Percentiles rank a stretch among this genome's conserved stretches.
phyloP scores from a whole-genome alignment of 2,797 vertebrate genomes.

The Urocyon cinereoargenteus region DNA sequence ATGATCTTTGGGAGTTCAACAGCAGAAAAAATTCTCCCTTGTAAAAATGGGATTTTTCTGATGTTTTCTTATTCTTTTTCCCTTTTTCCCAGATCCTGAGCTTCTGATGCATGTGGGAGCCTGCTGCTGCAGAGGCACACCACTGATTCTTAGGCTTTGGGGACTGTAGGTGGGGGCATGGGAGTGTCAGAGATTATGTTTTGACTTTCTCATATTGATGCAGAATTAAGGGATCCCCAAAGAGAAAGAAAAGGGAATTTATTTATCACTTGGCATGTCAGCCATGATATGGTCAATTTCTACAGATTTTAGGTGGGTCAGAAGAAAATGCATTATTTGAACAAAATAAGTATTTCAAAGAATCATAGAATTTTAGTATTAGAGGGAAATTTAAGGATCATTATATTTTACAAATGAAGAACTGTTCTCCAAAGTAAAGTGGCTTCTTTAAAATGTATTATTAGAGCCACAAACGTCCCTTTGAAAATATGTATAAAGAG shows the following conservation, averaged over 20 bases:
- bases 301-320: neutral
- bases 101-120: neutral
- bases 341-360: conserved; percentile 27
- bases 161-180: neutral
- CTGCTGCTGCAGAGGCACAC: neutral
- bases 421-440: neutral
- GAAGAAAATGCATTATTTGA: conserved; percentile 8
- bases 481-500: conserved; percentile 12
- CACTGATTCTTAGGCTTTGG: neutral
- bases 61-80: neutral
- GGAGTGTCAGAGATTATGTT: neutral
- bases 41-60: neutral
- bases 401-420: conserved; percentile 21
- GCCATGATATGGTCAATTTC: neutral
- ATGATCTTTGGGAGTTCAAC: neutral
- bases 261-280: neutral
- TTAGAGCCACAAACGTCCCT: neutral
- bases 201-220: neutral
- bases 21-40: neutral
- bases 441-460: neutral
- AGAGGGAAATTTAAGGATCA: neutral
- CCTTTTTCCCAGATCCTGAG: neutral
- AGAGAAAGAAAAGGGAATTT: neutral
- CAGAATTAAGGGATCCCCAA: neutral
- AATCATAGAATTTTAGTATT: conserved; percentile 12